Evolutionary conservation across 2,113 vertebrate genomes (phyloP).

Genomic region (Rafetus swinhoei): DNA sequence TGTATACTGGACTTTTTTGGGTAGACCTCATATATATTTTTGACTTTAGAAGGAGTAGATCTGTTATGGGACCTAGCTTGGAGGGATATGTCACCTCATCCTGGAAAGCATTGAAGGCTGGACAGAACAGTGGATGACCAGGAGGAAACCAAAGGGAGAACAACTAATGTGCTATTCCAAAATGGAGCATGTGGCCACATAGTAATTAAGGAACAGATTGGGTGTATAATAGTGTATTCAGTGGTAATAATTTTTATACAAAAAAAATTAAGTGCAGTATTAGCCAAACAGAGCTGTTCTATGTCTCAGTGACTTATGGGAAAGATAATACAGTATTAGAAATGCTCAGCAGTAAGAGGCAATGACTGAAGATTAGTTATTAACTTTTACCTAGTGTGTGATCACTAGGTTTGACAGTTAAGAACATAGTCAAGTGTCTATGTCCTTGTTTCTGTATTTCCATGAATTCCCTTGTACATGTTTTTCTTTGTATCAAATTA

Average conservation of each 20-base stretch:
- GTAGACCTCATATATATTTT: not conserved
- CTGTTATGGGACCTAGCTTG: not conserved
- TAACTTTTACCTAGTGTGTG: not conserved
- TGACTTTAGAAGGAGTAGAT: not conserved
- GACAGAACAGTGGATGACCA: not conserved
- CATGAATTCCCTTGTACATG: not conserved
- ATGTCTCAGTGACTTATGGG: fast-evolving
- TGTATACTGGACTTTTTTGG: not conserved
- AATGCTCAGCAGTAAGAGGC: not conserved
- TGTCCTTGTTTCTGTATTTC: not conserved
- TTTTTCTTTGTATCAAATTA: not conserved
- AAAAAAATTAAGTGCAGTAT: not conserved
- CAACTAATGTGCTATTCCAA: not conserved
- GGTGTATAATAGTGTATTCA: not conserved
- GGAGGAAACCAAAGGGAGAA: not conserved
- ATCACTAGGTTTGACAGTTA: not conserved
- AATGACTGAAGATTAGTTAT: fast-evolving
- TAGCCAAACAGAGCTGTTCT: not conserved
- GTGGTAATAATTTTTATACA: not conserved
- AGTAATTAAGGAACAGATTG: not conserved
- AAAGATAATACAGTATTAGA: not conserved
- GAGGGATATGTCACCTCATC: not conserved
- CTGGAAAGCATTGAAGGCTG: not conserved
- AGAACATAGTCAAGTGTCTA: not conserved
- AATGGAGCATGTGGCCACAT: not conserved